phyloP scores from a whole-genome alignment of 2,113 vertebrate genomes.

The Pipra filicauda region DNA sequence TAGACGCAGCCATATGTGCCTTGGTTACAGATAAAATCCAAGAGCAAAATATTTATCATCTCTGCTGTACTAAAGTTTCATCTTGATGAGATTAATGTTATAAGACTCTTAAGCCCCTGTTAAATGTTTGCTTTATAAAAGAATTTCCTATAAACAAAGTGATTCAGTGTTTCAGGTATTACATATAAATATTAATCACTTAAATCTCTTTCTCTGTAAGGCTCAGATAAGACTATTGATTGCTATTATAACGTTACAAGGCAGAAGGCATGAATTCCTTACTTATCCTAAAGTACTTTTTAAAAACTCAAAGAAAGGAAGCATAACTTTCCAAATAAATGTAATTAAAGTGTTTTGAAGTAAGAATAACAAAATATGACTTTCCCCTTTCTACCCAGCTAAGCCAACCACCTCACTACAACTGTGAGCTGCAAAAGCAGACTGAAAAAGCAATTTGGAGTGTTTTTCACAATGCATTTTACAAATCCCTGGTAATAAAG shows the following conservation, averaged over 20 bases:
- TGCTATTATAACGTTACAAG: not conserved
- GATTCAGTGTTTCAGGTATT: not conserved
- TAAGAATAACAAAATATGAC: not conserved
- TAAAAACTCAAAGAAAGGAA: not conserved
- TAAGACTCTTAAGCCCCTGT: not conserved
- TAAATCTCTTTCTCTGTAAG: not conserved
- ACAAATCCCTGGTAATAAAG: not conserved
- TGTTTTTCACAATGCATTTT: not conserved
- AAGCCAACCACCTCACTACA: not conserved
- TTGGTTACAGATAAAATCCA: not conserved
- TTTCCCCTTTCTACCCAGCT: not conserved
- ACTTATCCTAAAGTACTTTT: not conserved
- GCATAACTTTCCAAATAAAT: not conserved
- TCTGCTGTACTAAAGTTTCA: not conserved
- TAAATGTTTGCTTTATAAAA: not conserved
- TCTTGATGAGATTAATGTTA: not conserved
- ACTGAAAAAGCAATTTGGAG: not conserved
- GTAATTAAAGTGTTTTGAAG: not conserved
- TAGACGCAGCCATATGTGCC: rapidly evolving
- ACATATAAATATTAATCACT: not conserved
- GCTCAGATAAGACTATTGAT: not conserved
- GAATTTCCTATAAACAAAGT: not conserved
- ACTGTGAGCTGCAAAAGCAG: not conserved
- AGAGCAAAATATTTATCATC: not conserved
- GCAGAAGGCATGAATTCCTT: not conserved